Conservation (phyloP, 2,888 invertebrate species). For the Lepidocyrtoides sp. region DNA sequence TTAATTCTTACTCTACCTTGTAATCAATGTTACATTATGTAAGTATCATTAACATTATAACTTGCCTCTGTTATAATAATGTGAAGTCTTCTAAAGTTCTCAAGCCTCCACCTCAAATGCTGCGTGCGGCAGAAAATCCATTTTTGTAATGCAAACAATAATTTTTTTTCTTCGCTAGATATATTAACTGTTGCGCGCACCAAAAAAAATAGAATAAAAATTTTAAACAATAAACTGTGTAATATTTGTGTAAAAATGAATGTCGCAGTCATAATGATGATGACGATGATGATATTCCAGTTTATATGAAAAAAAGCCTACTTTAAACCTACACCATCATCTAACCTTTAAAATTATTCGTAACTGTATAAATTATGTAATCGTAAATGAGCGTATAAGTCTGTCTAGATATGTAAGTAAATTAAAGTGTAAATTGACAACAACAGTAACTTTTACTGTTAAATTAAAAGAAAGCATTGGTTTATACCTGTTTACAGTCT, state of each 20-base stretch:
- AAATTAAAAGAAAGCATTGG: neutral
- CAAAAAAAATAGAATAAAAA: neutral
- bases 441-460: neutral
- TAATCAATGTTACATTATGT: slow-evolving; percentile 20
- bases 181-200: slow-evolving; percentile 47
- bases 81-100: slow-evolving; percentile 47
- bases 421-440: neutral
- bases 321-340: slow-evolving; percentile 25
- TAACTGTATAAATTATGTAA: neutral
- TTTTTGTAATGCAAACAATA: slow-evolving; percentile 53
- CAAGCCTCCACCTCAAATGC: slow-evolving; percentile 28
- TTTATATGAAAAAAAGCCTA: neutral
- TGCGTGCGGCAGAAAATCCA: slow-evolving; percentile 53
- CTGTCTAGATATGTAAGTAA: slow-evolving; percentile 18
- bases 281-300: slow-evolving; percentile 28
- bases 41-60: slow-evolving; percentile 47
- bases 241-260: neutral
- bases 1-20: slow-evolving; percentile 18
- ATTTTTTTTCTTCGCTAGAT: slow-evolving; percentile 39
- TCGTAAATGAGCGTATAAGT: slow-evolving; percentile 21
- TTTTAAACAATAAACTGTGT: slow-evolving; percentile 1
- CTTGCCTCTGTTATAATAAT: slow-evolving; percentile 36
- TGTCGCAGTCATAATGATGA: slow-evolving; percentile 8
- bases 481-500: neutral
- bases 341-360: slow-evolving; percentile 9